A percentile compares a stretch with the other conserved stretches of the same genome.
Conservation (phyloP, 2,113 vertebrate genomes). For the Illadopsis cleaveri region DNA sequence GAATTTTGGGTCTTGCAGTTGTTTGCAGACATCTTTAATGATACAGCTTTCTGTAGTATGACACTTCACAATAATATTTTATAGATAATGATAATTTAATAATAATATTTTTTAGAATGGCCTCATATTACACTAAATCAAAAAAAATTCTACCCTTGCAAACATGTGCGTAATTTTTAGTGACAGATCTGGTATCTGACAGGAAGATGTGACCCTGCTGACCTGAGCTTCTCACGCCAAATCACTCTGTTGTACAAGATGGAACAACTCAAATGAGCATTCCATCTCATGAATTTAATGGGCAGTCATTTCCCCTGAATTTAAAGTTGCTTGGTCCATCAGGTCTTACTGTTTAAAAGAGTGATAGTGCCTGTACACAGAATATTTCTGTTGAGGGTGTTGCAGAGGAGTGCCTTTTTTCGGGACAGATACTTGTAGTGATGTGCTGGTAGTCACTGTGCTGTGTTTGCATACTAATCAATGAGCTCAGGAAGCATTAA, state of each 20-base stretch:
- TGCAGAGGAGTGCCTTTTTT: neutral
- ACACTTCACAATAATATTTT: neutral
- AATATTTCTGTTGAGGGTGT: neutral
- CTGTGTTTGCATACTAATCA: constrained; percentile 34
- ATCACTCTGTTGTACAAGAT: neutral
- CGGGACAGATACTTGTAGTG: neutral
- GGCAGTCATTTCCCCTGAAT: neutral
- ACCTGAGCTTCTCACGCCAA: neutral
- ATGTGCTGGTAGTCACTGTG: neutral
- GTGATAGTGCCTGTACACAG: too few relatives aligned
- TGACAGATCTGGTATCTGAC: neutral
- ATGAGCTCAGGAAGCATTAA: neutral
- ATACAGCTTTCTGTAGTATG: neutral
- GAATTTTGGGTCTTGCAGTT: neutral
- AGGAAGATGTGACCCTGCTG: neutral
- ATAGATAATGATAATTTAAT: too few relatives aligned
- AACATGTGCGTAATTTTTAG: neutral
- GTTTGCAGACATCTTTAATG: neutral
- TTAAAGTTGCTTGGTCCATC: neutral
- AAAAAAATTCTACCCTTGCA: neutral
- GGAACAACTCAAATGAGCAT: neutral
- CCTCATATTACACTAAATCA: neutral
- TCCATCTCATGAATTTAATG: neutral
- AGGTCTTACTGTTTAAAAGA: neutral
- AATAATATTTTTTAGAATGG: neutral